Evolutionary conservation across 2,888 invertebrate species (phyloP).

Genomic region (Altica lythri): DNA sequence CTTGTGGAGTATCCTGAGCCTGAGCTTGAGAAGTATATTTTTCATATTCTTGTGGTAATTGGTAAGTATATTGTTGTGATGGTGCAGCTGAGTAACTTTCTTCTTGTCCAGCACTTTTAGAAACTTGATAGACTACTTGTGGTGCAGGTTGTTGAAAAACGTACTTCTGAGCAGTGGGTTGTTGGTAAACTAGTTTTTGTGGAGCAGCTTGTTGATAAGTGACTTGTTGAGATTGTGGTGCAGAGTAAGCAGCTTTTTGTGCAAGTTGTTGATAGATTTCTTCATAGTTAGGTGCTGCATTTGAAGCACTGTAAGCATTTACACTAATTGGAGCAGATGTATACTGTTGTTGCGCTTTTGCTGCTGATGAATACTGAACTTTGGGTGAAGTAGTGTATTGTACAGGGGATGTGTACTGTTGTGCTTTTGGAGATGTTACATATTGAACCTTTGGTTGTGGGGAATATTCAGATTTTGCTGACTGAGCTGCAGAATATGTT

Average conservation of each 20-base stretch:
- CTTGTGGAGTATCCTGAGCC: slow-evolving; percentile 35
- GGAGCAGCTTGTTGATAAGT: slow-evolving; percentile 9
- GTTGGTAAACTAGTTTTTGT: slow-evolving; percentile 26
- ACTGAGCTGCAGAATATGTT: slow-evolving; percentile 24
- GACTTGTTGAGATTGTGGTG: slow-evolving; percentile 21
- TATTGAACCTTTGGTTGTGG: slow-evolving; percentile 33
- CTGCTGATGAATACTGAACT: slow-evolving; percentile 28
- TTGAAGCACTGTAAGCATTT: slow-evolving; percentile 20
- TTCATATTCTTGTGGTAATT: slow-evolving; percentile 22
- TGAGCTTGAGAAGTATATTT: slow-evolving; percentile 18
- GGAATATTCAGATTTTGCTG: slow-evolving; percentile 25
- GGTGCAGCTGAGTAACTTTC: slow-evolving; percentile 18
- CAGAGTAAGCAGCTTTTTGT: slow-evolving; percentile 31
- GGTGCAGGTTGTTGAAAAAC: slow-evolving; percentile 9
- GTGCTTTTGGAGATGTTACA: slow-evolving; percentile 21
- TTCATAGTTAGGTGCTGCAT: slow-evolving; percentile 26
- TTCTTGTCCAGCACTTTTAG: slow-evolving; percentile 10
- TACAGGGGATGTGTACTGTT: slow-evolving; percentile 1
- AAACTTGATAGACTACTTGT: slow-evolving; percentile 19
- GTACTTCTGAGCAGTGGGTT: slow-evolving; percentile 18
- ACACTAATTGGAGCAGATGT: slow-evolving; percentile 1
- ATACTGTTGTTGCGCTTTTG: slow-evolving; percentile 16
- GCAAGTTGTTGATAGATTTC: slow-evolving; percentile 34
- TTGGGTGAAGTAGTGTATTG: slow-evolving; percentile 23
- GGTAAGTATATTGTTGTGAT: slow-evolving; percentile 28